Evolutionary conservation across 2,888 invertebrate genomes (phyloP).

Genomic region (Tillus elongatus): DNA sequence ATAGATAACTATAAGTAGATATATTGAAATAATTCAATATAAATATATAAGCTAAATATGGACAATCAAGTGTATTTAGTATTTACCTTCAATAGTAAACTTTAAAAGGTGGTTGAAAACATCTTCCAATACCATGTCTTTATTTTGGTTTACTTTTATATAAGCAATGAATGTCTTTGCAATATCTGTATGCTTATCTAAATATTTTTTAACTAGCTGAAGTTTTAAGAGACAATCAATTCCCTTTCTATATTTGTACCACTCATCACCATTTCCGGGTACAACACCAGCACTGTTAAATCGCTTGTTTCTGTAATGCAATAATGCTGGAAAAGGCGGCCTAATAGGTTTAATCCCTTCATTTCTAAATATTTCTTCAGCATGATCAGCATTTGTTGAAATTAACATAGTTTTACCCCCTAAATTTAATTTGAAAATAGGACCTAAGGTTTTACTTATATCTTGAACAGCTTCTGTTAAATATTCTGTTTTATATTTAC

Average conservation of each 20-base stretch:
- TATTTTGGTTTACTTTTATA: constrained; percentile 31
- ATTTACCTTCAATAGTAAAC: constrained; percentile 41
- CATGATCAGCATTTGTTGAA: constrained; percentile 44
- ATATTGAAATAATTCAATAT: too few relatives aligned
- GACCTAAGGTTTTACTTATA: constrained; percentile 42
- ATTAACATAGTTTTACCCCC: constrained; percentile 42
- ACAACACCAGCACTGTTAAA: constrained; percentile 47
- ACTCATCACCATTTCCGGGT: constrained; percentile 50
- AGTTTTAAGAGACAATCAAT: constrained; percentile 45
- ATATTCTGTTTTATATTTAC: constrained; percentile 35
- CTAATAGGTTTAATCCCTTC: constrained; percentile 47
- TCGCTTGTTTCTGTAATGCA: constrained; percentile 41
- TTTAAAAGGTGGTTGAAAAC: constrained; percentile 36
- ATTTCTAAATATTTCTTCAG: constrained; percentile 41
- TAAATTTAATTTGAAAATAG: constrained; percentile 42
- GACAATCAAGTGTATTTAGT: too few relatives aligned
- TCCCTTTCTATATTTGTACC: constrained; percentile 47
- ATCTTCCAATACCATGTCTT: constrained; percentile 33
- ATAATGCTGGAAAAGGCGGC: constrained; percentile 46
- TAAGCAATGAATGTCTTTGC: constrained; percentile 42
- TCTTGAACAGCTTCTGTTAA: constrained; percentile 42
- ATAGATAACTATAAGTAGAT: too few relatives aligned
- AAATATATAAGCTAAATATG: too few relatives aligned
- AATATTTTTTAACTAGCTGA: constrained; percentile 40
- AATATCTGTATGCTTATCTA: constrained; percentile 37